Evolutionary conservation across 1,140 invertebrate species (phyloP).

Genomic region (Solen grandis): DNA sequence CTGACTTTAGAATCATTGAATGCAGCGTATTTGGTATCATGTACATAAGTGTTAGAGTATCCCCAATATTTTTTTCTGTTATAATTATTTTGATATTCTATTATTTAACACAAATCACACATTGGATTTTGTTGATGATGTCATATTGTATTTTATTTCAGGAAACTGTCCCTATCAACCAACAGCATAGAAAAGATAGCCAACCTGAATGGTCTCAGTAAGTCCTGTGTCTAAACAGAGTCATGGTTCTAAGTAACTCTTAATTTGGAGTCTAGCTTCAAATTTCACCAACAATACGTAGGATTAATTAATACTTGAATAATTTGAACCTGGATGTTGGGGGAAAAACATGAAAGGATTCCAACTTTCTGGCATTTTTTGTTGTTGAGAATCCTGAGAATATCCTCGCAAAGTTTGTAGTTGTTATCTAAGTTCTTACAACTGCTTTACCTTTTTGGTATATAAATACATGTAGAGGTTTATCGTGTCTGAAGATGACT

Average conservation of each 20-base stretch:
- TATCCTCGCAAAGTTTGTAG: background rate
- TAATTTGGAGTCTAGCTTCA: background rate
- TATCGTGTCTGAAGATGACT: too few species aligned
- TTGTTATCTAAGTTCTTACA: too few species aligned
- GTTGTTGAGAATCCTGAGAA: background rate
- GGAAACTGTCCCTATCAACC: slow-evolving; percentile 86
- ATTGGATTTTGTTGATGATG: too few species aligned
- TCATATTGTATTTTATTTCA: too few species aligned
- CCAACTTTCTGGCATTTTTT: background rate
- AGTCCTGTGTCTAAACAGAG: slow-evolving; percentile 56
- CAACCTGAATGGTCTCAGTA: slow-evolving; percentile 87
- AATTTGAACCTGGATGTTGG: background rate
- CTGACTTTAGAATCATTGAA: too few species aligned
- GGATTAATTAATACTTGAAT: background rate
- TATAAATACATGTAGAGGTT: too few species aligned
- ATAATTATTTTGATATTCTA: too few species aligned
- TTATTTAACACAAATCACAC: too few species aligned
- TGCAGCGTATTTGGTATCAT: too few species aligned
- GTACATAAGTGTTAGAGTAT: too few species aligned
- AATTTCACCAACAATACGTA: background rate
- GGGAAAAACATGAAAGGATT: slow-evolving; percentile 4
- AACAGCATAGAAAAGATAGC: slow-evolving; percentile 96
- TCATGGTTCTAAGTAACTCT: background rate
- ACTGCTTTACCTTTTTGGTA: too few species aligned
- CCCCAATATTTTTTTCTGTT: too few species aligned